These are phyloP conservation scores for Philopotamus ludificatus DNA, from an alignment of 1,140 invertebrate species.

Conservation along the genomic window DNA sequence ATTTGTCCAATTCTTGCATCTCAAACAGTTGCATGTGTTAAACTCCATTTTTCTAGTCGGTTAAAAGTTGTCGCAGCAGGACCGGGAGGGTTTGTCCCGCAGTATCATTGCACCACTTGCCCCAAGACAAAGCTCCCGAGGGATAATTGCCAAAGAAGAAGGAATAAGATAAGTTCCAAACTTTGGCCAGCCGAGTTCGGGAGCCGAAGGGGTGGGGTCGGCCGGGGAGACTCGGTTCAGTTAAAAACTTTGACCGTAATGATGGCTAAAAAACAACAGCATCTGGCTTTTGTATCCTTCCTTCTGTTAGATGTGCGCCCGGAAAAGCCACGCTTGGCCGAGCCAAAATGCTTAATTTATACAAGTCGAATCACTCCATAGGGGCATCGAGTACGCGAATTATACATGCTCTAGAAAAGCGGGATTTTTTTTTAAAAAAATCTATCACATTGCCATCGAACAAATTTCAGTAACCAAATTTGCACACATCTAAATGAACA, in stretches of 20 bases:
- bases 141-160: constrained; percentile 35
- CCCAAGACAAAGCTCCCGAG: constrained; percentile 12
- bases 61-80: background rate
- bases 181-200: constrained; percentile 17
- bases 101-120: constrained; percentile 12
- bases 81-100: background rate
- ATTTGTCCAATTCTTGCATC: background rate
- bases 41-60: background rate
- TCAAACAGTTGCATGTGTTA: background rate
- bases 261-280: constrained; percentile 35
- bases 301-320: background rate
- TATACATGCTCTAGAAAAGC: background rate
- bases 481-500: too few species aligned
- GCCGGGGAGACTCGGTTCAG: constrained; percentile 21
- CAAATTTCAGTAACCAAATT: too few species aligned
- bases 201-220: constrained; percentile 11
- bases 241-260: constrained; percentile 33
- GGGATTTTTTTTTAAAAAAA: background rate
- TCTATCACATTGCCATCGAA: too few species aligned
- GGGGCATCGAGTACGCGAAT: background rate
- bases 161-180: constrained; percentile 30
- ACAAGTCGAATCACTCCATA: background rate
- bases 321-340: background rate
- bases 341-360: constrained; percentile 4
- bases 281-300: constrained; percentile 18